Percentiles rank a stretch among this genome's conserved stretches.
Conservation (phyloP, 2,888 invertebrate species). For the Lochmaea crataegi region DNA sequence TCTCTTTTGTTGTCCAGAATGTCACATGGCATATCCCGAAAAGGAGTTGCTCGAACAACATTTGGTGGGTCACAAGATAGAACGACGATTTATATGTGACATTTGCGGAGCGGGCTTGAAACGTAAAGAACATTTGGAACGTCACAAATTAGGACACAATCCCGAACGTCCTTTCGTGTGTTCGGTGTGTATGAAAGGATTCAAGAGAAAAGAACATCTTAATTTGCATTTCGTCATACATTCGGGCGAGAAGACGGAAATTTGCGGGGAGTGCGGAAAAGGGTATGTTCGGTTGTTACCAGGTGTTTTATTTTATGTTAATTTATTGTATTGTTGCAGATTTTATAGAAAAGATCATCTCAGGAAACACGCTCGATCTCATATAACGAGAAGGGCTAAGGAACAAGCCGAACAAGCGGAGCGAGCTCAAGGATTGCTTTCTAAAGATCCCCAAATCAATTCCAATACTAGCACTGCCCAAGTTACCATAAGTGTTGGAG, state of each 20-base stretch:
- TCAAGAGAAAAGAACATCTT: slow-evolving; percentile 85
- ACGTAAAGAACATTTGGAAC: slow-evolving; percentile 81
- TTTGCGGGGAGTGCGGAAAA: slow-evolving; percentile 81
- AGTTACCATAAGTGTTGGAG: slow-evolving; percentile 62
- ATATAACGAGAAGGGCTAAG: slow-evolving; percentile 79
- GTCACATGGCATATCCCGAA: slow-evolving; percentile 84
- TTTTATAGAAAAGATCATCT: slow-evolving; percentile 85
- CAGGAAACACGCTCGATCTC: slow-evolving; percentile 82
- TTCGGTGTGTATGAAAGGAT: slow-evolving; percentile 81
- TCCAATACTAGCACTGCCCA: slow-evolving; percentile 56
- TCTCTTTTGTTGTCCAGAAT: slow-evolving; percentile 83
- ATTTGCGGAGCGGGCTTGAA: slow-evolving; percentile 83
- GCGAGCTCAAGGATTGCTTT: slow-evolving; percentile 52
- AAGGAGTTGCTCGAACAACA: slow-evolving; percentile 84
- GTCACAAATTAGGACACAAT: slow-evolving; percentile 84
- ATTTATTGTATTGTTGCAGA: slow-evolving; percentile 59
- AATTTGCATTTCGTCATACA: slow-evolving; percentile 87
- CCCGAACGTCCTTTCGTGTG: slow-evolving; percentile 85
- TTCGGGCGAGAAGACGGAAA: slow-evolving; percentile 85
- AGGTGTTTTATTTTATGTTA: neutral
- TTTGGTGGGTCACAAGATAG: slow-evolving; percentile 82
- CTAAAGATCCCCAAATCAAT: slow-evolving; percentile 43
- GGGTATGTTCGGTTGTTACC: slow-evolving; percentile 4
- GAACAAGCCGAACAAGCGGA: slow-evolving; percentile 69
- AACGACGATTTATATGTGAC: slow-evolving; percentile 81